A percentile compares a stretch with the other conserved stretches of the same genome.
Conservation (phyloP, 1,140 invertebrate species). For the Drosophila gunungcola region DNA sequence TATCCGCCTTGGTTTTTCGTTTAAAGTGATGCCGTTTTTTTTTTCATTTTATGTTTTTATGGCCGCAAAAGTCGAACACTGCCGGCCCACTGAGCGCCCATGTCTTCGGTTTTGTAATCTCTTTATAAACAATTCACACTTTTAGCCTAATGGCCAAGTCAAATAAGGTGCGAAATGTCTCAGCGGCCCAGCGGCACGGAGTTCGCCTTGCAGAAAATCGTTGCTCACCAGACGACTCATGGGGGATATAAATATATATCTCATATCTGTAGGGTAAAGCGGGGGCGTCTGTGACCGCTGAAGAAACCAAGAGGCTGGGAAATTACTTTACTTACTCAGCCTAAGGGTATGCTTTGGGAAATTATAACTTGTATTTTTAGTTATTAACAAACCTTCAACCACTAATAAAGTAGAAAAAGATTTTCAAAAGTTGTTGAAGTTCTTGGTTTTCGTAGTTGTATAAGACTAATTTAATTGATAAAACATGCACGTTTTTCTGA, state of each 20-base stretch:
- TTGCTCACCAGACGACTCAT: slow-evolving; percentile 4
- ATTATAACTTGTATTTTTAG: neutral
- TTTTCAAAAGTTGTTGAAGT: too few species aligned
- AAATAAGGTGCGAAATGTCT: slow-evolving; percentile 82
- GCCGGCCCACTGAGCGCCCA: slow-evolving; percentile 50
- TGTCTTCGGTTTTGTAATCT: slow-evolving; percentile 76
- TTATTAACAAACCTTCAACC: too few species aligned
- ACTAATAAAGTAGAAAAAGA: too few species aligned
- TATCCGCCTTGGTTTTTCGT: slow-evolving; percentile 56
- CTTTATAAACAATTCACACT: slow-evolving; percentile 84
- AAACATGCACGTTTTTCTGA: too few species aligned
- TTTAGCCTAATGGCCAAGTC: slow-evolving; percentile 70
- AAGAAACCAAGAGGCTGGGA: slow-evolving; percentile 48
- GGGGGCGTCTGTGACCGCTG: slow-evolving; percentile 13
- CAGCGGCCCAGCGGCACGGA: slow-evolving; percentile 39
- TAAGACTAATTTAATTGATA: too few species aligned
- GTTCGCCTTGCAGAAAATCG: slow-evolving; percentile 50
- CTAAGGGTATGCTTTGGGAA: slow-evolving; percentile 31
- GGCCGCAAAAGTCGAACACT: slow-evolving; percentile 47
- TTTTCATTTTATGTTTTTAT: slow-evolving; percentile 79
- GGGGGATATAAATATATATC: slow-evolving; percentile 7
- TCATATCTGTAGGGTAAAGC: slow-evolving; percentile 7
- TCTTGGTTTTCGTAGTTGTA: too few species aligned
- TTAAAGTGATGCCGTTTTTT: slow-evolving; percentile 58
- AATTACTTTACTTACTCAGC: slow-evolving; percentile 1